Evolutionary conservation across 2,888 invertebrate species (phyloP), one percentile per base, ranked within the genome.

Genomic region (Cylindroiulus punctatus): DNA sequence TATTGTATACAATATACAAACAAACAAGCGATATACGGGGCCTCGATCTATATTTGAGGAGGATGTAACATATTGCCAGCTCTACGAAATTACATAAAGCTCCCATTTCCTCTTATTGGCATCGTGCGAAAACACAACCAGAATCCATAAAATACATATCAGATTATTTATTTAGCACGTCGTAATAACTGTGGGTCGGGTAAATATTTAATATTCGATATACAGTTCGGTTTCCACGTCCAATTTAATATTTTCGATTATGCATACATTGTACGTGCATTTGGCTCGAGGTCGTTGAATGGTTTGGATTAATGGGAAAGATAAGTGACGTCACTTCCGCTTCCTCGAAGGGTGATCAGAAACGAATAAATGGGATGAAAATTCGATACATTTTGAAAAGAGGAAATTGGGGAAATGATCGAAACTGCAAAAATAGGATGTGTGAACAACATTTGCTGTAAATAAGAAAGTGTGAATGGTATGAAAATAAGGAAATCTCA

Each of bases 141-240:
- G 76, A 2, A 76, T 76, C 76, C 10, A 76, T 30, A 32, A 76
- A 26, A 76, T 76, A 14, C 76, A 76, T 76, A 76, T 76, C 14
- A 17, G 30, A 76, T 76, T 76, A 76, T 76, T 76, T 76, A 76
- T 76, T 76, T 76, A 76, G 30, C 3, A 30, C 76, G 14, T 76
- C 30, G 17, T 76, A 76, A 76, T 76, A 76, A 76, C 14, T 76
- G 65, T 65, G 76, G 76, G 12, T 76, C 14, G 76, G 3, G 76
- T 30, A 30, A 76, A 76, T 76, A 76, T 76, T 30, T 76, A 30
- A 76, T 76, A 3, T 17, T 76, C 76, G 76, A 76, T 76, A 76
- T 76, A 17, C 76, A 65, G 65, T 26, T 57, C 36, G 36, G 2
- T 4, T 36, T 4, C 36, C 22, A 22, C 14, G 17, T 76, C 10